These are phyloP conservation scores for Hemibagrus wyckioides DNA, from an alignment of 2,113 vertebrate genomes.

Conservation along the genomic window DNA sequence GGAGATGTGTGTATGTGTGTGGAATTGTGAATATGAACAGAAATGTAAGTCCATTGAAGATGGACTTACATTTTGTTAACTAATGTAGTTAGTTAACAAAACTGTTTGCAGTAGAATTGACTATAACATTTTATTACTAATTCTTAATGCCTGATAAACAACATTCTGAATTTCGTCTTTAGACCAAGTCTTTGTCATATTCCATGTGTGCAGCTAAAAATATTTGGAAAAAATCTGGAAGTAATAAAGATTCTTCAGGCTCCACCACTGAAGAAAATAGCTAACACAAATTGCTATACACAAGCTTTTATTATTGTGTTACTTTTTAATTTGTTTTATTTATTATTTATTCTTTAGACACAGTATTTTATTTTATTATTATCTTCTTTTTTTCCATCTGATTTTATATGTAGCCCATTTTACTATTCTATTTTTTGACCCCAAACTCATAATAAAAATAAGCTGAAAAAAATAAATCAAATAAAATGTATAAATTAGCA, in stretches of 20 bases:
- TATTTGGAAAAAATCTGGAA: background rate
- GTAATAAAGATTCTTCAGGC: background rate
- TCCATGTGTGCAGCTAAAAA: background rate
- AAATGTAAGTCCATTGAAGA: background rate
- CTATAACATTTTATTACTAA: background rate
- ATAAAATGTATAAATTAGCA: background rate
- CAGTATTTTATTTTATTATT: background rate
- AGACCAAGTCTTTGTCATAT: background rate
- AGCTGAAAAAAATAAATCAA: background rate
- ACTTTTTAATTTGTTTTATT: background rate
- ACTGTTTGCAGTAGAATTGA: background rate
- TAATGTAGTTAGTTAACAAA: background rate
- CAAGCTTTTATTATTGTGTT: too few species aligned
- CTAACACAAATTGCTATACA: background rate
- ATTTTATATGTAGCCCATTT: background rate
- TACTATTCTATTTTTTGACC: background rate
- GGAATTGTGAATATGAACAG: background rate
- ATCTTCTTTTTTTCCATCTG: background rate
- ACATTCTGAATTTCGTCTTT: background rate
- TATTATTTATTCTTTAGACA: background rate
- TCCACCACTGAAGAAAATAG: background rate
- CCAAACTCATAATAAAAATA: too few species aligned
- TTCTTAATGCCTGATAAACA: background rate
- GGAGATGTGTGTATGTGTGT: background rate
- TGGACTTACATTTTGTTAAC: too few species aligned